Base-by-base conservation (phyloP, 2,113 vertebrate genomes). In the Todiramphus saurophagus region DNA sequence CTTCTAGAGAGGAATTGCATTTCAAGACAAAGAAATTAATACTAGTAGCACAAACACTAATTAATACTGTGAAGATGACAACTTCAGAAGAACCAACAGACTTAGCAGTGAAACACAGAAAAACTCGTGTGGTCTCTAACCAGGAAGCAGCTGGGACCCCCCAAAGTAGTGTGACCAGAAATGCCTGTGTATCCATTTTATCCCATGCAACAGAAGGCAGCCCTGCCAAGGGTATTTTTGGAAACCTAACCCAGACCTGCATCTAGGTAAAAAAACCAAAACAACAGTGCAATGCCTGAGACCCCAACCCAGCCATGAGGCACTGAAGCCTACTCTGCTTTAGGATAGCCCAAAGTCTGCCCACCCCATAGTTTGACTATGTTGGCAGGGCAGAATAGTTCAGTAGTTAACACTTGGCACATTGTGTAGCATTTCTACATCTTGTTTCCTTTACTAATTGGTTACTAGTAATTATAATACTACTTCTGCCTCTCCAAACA, bases 381-480 rank as follows among this genome's bases (percentile, higher is more conserved):
- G 16, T 2, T 48, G 41, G 67, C 62, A 94, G 28, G 13, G 55
- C 58, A 51, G 48, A 83, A 85, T 77, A 74, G 69, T 4, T 60
- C 64, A 35, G n/a, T 0, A 31, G 39, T 19, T 44, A 63, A 90
- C 7, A 11, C 23, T 70, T 9, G 16, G 15, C 25, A 64, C 3
- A 5, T 1, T 3, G 3, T 19, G 27, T 25, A 74, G 4, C 23
- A 60, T 30, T 68, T 81, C 56, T 39, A 39, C 7, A 17, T 35
- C 63, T 58, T 28, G 28, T 78, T 63, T 91, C 77, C 60, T 93
- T 93, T 46, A 78, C 31, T 89, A 25, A 23, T 63, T 87, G 77
- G 39, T 66, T 64, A 58, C 24, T 41, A 48, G 6, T 24, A 91
- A 68, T 64, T 90, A 68, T 10, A 80, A 88, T 28, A 62, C 50